These are phyloP conservation scores for Dicaeum eximium DNA, from an alignment of 2,113 vertebrate species.

Conservation along the genomic window DNA sequence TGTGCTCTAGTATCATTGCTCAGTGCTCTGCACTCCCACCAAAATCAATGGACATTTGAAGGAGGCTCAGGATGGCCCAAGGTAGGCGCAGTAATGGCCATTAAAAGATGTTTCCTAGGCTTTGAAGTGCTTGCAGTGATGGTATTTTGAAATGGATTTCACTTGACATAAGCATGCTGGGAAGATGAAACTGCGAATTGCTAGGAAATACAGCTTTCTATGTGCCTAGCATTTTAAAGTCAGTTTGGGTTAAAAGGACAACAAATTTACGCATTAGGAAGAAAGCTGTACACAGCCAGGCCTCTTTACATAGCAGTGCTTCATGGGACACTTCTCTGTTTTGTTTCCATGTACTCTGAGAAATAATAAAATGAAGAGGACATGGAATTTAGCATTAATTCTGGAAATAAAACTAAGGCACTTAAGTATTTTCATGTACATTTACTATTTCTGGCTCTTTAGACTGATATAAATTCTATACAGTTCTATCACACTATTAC, in stretches of 20 bases:
- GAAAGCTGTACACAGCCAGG: not conserved
- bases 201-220: not conserved
- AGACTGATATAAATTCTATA: not conserved
- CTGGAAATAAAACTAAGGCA: not conserved
- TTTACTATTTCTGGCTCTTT: not conserved
- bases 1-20: not conserved
- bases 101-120: not conserved
- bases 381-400: not conserved
- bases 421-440: not conserved
- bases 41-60: not conserved
- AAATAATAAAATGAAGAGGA: not conserved
- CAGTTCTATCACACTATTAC: not conserved
- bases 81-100: not conserved
- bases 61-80: not conserved
- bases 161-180: not conserved
- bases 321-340: not conserved
- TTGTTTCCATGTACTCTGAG: not conserved
- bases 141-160: not conserved
- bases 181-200: not conserved
- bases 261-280: not conserved
- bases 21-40: not conserved
- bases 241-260: not conserved
- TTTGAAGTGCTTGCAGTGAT: not conserved
- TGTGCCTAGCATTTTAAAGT: not conserved
- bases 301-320: not conserved